Evolutionary conservation across 2,797 vertebrate genomes (phyloP), one percentile per base, ranked within the genome.

Genomic region (Notolepis coatsorum): DNA sequence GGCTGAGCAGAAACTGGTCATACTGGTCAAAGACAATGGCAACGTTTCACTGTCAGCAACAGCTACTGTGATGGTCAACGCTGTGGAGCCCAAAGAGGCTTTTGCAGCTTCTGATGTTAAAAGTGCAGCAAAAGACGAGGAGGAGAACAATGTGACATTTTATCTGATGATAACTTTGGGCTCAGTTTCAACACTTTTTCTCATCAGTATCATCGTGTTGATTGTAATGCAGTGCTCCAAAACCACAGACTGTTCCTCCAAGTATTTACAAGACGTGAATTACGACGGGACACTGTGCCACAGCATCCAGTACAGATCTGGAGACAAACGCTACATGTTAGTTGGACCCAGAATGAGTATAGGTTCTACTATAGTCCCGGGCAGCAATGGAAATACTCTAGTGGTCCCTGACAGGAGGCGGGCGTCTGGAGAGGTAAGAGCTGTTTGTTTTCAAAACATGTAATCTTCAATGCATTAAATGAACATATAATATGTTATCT

Each of bases 1-100:
- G 18, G 73, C 65, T 49, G 59, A 75, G 9, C 77, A 86, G 46
- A 88, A 82, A 66, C 77, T 88, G 62, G 7, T 86, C 54, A 77
- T 88, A 60, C 56, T 84, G 58, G 84, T 88, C 10, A 83, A 74
- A 75, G 85, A 88, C 50, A 84, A 81, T 61, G 85, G 85, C 5
- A 83, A 80, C 50, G 25, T 76, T 38, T 82, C 77, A 2, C 74
- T 80, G 24, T 68, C 82, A 72, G 75, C 75, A 63, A 80, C 68
- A 67, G 65, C 39, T 43, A 17, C 68, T 41, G 51, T 82, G 7
- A 54, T 63, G 25, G 55, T 82, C 18, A 77, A 78, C 64, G 28
- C 73, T 6, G 75, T 82, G 41, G 81, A 86, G 42, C 74, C 79
- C 17, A 81, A 73, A 68, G 82, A 82, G 45, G 61, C 75, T 23